Percentiles rank a stretch among this genome's conserved stretches.
phyloP scores from a whole-genome alignment of 2,797 vertebrate species.

The Gobio occitaniae region DNA sequence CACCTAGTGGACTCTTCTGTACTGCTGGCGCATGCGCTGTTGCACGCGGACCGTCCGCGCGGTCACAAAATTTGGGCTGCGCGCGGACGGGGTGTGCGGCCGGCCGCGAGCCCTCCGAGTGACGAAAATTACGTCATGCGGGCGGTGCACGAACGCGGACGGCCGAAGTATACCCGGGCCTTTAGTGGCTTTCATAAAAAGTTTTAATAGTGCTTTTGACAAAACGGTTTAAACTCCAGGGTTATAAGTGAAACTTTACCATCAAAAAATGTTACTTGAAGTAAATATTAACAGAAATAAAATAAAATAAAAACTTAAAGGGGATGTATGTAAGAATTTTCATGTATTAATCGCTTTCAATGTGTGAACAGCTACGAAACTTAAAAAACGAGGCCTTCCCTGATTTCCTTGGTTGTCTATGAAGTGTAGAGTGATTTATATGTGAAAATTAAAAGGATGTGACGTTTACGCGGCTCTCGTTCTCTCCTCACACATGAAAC shows the following conservation, averaged over 20 bases:
- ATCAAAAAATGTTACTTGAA: not conserved
- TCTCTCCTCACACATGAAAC: not conserved
- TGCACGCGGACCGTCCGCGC: no score
- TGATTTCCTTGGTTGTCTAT: not conserved
- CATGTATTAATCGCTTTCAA: not conserved
- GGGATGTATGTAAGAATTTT: no score
- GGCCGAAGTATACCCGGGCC: no score
- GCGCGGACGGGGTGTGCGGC: no score
- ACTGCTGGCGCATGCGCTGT: no score
- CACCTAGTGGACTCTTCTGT: no score
- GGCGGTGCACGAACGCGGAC: no score
- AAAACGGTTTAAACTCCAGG: not conserved
- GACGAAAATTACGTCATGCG: no score
- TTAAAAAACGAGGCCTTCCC: not conserved
- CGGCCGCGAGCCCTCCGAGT: no score
- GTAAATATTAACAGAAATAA: not conserved
- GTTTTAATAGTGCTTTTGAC: not conserved
- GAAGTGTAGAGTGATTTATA: not conserved
- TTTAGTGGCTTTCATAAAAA: conserved; percentile 44
- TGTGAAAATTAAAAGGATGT: not conserved
- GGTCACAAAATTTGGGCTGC: no score
- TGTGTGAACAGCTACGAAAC: not conserved
- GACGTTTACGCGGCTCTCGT: not conserved
- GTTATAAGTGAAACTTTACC: not conserved
- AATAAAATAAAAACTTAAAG: not conserved